These are phyloP conservation scores for Portunus trituberculatus DNA, from an alignment of 1,140 invertebrate species.

Conservation along the genomic window DNA sequence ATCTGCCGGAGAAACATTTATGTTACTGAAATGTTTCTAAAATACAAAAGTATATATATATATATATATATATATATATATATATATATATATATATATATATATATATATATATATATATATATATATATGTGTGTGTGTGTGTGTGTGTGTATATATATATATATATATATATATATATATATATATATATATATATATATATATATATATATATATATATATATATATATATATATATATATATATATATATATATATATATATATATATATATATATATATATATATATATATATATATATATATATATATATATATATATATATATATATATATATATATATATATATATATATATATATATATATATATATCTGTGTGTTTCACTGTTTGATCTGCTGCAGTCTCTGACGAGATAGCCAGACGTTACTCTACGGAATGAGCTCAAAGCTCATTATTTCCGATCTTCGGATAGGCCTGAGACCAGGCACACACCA, in stretches of 20 bases:
- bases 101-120: slow-evolving; percentile 62
- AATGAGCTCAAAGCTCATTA: too few species aligned
- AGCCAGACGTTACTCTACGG: too few species aligned
- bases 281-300: slow-evolving; percentile 62
- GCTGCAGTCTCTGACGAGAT: too few species aligned
- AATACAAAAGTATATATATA: slow-evolving; percentile 26
- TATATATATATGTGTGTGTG: slow-evolving; percentile 26
- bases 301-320: slow-evolving; percentile 60
- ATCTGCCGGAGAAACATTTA: neutral
- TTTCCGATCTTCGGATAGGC: too few species aligned
- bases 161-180: slow-evolving; percentile 58
- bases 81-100: slow-evolving; percentile 51
- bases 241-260: slow-evolving; percentile 54
- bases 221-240: slow-evolving; percentile 41
- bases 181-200: slow-evolving; percentile 56
- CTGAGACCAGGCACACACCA: too few species aligned
- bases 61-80: slow-evolving; percentile 51
- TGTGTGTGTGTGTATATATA: slow-evolving; percentile 31
- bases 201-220: slow-evolving; percentile 2
- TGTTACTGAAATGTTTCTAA: neutral
- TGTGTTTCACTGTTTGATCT: too few species aligned
- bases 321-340: slow-evolving; percentile 55
- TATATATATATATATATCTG: slow-evolving; percentile 63
- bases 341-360: slow-evolving; percentile 61
- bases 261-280: slow-evolving; percentile 65